Conservation (phyloP, 2,888 invertebrate species). For the Drosophila lutescens region DNA sequence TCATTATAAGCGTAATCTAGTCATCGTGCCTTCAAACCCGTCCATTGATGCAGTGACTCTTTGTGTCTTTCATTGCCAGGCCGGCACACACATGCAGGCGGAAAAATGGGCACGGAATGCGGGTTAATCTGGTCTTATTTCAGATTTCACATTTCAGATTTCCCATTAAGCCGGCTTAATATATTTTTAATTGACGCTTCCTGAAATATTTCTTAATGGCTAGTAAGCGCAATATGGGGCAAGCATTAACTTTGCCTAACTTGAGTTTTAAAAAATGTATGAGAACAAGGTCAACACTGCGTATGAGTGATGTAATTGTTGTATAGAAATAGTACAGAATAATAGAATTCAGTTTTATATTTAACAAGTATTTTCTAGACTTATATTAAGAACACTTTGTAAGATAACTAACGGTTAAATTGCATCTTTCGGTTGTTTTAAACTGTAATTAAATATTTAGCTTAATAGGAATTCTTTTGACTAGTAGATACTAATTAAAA, state of each 20-base stretch:
- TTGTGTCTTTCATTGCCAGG: slow-evolving; percentile 37
- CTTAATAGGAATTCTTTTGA: too few species aligned
- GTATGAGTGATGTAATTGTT: not conserved
- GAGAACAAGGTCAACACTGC: not conserved
- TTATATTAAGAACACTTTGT: too few species aligned
- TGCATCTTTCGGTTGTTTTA: too few species aligned
- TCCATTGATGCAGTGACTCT: slow-evolving; percentile 45
- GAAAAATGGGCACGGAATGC: slow-evolving; percentile 12
- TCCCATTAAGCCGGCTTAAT: slow-evolving; percentile 13
- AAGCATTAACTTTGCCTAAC: too few species aligned
- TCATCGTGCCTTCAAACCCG: slow-evolving; percentile 44
- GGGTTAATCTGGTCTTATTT: slow-evolving; percentile 29
- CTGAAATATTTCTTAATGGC: not conserved
- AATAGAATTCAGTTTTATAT: too few species aligned
- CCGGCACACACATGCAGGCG: slow-evolving; percentile 13
- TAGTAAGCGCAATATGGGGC: not conserved
- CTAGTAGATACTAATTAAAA: too few species aligned
- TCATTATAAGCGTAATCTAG: slow-evolving; percentile 46
- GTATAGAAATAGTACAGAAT: too few species aligned
- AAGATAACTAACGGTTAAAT: too few species aligned
- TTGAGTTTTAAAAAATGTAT: not conserved
- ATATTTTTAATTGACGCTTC: slow-evolving; percentile 22
- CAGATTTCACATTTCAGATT: slow-evolving; percentile 14
- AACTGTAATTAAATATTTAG: too few species aligned
- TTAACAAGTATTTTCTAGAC: too few species aligned